phyloP scores from a whole-genome alignment of 2,888 invertebrate genomes.

The Amblyjoppa proteus region DNA sequence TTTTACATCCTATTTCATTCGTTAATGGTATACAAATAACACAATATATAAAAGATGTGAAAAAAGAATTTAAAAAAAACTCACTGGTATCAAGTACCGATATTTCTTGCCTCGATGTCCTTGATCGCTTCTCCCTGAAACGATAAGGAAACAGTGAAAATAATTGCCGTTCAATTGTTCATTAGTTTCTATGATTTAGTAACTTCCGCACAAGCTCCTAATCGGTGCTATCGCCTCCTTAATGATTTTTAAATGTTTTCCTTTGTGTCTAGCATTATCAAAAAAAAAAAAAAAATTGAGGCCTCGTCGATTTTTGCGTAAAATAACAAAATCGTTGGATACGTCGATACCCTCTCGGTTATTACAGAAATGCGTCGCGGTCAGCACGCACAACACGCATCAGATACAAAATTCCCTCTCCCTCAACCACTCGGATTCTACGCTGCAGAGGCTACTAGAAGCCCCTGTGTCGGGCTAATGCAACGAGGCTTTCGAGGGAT shows the following conservation, averaged over 20 bases:
- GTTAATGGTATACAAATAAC: too few relatives aligned
- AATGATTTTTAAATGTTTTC: too few relatives aligned
- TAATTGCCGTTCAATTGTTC: too few relatives aligned
- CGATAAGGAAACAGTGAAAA: not conserved
- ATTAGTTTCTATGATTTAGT: too few relatives aligned
- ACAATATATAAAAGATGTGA: too few relatives aligned
- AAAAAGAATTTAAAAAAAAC: too few relatives aligned
- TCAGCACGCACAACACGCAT: not conserved
- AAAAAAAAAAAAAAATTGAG: not conserved
- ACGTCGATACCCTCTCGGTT: not conserved
- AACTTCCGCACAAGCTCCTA: too few relatives aligned
- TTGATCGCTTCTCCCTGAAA: not conserved
- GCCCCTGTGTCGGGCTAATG: constrained; percentile 66
- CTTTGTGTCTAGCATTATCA: not conserved
- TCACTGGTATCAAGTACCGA: too few relatives aligned
- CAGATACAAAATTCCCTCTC: not conserved
- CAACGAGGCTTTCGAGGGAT: constrained; percentile 74
- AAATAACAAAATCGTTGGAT: constrained; percentile 1
- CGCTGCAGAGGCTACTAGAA: constrained; percentile 10
- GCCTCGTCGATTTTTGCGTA: not conserved
- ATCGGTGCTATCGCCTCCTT: too few relatives aligned
- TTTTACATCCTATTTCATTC: too few relatives aligned
- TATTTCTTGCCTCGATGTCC: not conserved
- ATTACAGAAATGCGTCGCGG: constrained; percentile 22
- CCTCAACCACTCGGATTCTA: not conserved